Base-by-base conservation (phyloP, 2,113 vertebrate species). In the Cynoglossus semilaevis region DNA sequence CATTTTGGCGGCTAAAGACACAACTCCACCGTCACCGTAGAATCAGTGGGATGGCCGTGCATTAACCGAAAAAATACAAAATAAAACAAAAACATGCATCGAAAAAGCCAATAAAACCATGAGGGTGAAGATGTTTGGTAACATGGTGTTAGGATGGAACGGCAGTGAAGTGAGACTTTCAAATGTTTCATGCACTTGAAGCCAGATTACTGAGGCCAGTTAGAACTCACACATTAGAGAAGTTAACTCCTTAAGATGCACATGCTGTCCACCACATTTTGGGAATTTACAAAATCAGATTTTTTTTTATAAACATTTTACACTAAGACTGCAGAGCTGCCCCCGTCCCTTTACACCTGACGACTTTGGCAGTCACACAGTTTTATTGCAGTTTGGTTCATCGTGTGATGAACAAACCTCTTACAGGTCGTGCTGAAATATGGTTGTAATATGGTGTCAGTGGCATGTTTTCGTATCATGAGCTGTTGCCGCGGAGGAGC, bases 1-100 rank as follows among this genome's bases (percentile, higher is more conserved):
- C 9, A 40, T 45, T 64, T 70, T 52, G 18, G 59, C 64, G 55
- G 66, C 64, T 79, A 51, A 75, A 74, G 78, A 82, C 78, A 74
- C 77, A 77, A 86, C 84, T 85, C 79, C 84, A 74, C 50, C 72
- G 67, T 82, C 81, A 79, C 73, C 75, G 29, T 46, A 59, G 67
- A 56, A 53, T 77, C 49, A 47, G 63, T 72, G 65, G 65, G 45
- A 67, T 69, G 74, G 22, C 60, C 52, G 73, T 70, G 74, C 74
- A 81, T 35, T 3, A 58, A 63, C 8, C 19, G 22, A 35, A 45
- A 62, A 59, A 58, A n/a, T n/a, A n/a, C n/a, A n/a, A n/a, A n/a
- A n/a, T 50, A 35, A 10, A 29, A 45, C 58, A 59, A 58, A 52
- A 37, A 10, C 58, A 79, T 77, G 80, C 77, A 55, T 9, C 44